Conservation (phyloP, 1,140 invertebrate species). For the Brachionus rubens region DNA sequence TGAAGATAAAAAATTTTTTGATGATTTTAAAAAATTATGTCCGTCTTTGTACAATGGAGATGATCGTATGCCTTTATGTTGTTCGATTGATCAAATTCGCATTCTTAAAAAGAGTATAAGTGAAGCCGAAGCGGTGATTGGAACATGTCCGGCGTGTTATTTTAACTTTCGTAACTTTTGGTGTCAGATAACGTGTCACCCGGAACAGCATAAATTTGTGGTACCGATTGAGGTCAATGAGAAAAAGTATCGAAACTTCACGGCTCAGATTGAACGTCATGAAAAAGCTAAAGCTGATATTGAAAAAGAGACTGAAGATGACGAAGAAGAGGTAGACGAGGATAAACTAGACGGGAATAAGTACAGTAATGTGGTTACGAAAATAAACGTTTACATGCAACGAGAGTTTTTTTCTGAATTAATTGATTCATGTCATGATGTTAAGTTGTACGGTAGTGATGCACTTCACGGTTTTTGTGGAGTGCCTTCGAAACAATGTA, state of each 20-base stretch:
- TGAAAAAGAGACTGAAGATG: neutral
- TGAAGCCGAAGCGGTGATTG: slow-evolving; percentile 34
- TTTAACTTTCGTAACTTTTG: slow-evolving; percentile 39
- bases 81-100: neutral
- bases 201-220: slow-evolving; percentile 18
- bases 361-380: neutral
- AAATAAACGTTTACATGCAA: neutral
- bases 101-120: neutral
- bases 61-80: neutral
- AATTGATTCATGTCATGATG: slow-evolving; percentile 9
- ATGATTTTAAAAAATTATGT: neutral
- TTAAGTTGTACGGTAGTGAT: slow-evolving; percentile 37
- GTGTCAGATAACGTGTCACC: slow-evolving; percentile 37
- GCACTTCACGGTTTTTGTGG: slow-evolving; percentile 31
- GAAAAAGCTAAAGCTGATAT: neutral
- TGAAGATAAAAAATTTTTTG: neutral
- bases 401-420: neutral
- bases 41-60: slow-evolving; percentile 9
- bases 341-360: neutral
- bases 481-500: slow-evolving; percentile 19
- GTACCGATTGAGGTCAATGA: neutral
- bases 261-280: neutral
- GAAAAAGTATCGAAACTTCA: neutral
- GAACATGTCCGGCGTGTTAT: slow-evolving; percentile 33
- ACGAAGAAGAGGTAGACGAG: neutral